These are phyloP conservation scores for Cyclophora albipunctata DNA, from an alignment of 2,888 invertebrate genomes.

Conservation along the genomic window DNA sequence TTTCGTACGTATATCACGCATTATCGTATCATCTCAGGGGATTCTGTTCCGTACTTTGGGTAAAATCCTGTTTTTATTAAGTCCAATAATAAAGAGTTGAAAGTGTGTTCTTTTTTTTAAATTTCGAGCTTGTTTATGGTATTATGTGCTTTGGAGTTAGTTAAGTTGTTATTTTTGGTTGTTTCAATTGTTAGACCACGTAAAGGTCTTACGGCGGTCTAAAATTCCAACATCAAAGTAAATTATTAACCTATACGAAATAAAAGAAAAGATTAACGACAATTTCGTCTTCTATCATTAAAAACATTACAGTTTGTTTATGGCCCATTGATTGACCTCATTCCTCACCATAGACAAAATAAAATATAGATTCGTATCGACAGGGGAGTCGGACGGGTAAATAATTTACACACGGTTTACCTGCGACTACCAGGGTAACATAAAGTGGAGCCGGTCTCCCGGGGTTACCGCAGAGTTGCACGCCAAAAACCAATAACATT, in stretches of 20 bases:
- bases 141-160: no score
- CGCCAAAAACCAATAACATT: slow-evolving; percentile 68
- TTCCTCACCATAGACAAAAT: background rate
- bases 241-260: no score
- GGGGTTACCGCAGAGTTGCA: slow-evolving; percentile 37
- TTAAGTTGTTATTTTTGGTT: no score
- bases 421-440: slow-evolving; percentile 44
- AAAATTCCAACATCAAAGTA: no score
- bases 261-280: no score
- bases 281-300: no score
- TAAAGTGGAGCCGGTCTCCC: slow-evolving; percentile 56
- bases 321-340: no score
- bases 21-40: slow-evolving; percentile 13
- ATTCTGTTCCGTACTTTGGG: slow-evolving; percentile 6
- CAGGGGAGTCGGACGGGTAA: slow-evolving; percentile 30
- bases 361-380: slow-evolving; percentile 7
- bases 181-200: no score
- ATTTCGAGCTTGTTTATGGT: no score
- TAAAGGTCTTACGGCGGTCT: no score
- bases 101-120: no score
- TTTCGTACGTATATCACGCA: slow-evolving; percentile 14
- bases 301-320: no score
- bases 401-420: slow-evolving; percentile 55
- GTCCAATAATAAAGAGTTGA: background rate
- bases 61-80: background rate